Base-by-base conservation (phyloP, 2,888 invertebrate genomes). In the Venusia cambrica region DNA sequence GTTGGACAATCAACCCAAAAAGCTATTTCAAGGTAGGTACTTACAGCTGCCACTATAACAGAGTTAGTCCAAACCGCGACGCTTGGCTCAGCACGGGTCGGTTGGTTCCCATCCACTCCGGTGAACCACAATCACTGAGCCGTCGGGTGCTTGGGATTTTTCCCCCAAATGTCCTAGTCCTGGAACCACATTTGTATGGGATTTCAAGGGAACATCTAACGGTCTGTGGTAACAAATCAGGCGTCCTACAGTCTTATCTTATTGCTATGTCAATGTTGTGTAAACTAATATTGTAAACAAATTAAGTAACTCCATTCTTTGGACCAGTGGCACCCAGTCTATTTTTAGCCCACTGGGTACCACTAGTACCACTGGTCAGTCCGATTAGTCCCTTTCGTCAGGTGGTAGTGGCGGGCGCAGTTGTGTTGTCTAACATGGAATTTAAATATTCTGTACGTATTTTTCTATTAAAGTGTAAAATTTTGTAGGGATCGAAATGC, bases 231-330 rank as follows among this genome's bases (percentile, higher is more conserved):
- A 26, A 39, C 37, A 42, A 38, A 39, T 45, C 33, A 35, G 14
- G 14, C 20, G 12, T 20, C 5, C 16, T 37, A 20, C 16, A 38
- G 35, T 43, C 15, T 33, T 38, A 44, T 52, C 49, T 31, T 35
- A 31, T 64, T 62, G 45, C 51, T 57, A 54, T 62, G 67, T 65
- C 66, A 65, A 65, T 73, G 60, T 77, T 79, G 78, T 73, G 80
- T 80, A 73, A 77, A 75, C 60, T 76, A 73, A 75, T 71, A 57
- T 66, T 62, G 64, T 75, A 73, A 78, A 76, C 73, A 76, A 73
- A 57, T 72, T 74, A 66, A 74, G 74, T 79, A 73, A 80, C 68
- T 69, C 71, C 70, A 73, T 75, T 74, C 73, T 76, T 57, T 78
- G 74, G 64, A 75, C 73, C 66, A 70, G 46, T 32, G 46, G 36